These are phyloP conservation scores for Cataglyphis hispanica DNA, from an alignment of 1,140 invertebrate genomes.

Conservation along the genomic window DNA sequence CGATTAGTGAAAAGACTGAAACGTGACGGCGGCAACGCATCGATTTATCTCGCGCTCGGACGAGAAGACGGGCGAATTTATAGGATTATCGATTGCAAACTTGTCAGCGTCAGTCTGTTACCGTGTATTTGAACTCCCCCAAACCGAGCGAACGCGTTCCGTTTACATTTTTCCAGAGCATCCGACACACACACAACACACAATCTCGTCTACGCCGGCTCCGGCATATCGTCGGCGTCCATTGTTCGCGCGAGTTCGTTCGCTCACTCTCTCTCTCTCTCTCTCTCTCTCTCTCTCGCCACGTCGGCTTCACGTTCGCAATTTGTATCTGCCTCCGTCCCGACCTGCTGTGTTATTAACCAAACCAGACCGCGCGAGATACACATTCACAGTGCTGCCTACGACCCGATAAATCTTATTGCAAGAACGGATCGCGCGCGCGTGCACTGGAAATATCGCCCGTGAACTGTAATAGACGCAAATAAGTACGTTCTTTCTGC, in stretches of 20 bases:
- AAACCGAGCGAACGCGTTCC: slow-evolving; percentile 11
- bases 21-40: slow-evolving; percentile 11
- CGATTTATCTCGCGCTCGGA: slow-evolving; percentile 52
- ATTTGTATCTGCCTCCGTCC: slow-evolving; percentile 56
- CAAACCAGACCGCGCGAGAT: slow-evolving; percentile 45
- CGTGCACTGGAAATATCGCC: slow-evolving; percentile 24
- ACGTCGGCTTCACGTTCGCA: slow-evolving; percentile 24
- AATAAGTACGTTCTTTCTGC: slow-evolving; percentile 36
- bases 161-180: slow-evolving; percentile 53
- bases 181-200: slow-evolving; percentile 12
- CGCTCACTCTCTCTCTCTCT: background rate
- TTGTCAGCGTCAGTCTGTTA: slow-evolving; percentile 57
- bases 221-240: slow-evolving; percentile 27
- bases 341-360: slow-evolving; percentile 60
- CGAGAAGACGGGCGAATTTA: slow-evolving; percentile 44
- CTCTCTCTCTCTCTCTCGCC: background rate
- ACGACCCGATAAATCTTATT: slow-evolving; percentile 51
- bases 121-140: slow-evolving; percentile 35
- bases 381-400: slow-evolving; percentile 33
- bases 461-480: slow-evolving; percentile 3
- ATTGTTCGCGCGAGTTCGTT: slow-evolving; percentile 51
- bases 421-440: slow-evolving; percentile 9
- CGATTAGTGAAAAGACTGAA: slow-evolving; percentile 46
- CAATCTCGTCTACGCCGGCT: background rate
- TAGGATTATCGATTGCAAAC: slow-evolving; percentile 58